Percentiles rank a stretch among this genome's conserved stretches.
Conservation (phyloP, 2,797 vertebrate genomes). For the Peromyscus melanophrys region DNA sequence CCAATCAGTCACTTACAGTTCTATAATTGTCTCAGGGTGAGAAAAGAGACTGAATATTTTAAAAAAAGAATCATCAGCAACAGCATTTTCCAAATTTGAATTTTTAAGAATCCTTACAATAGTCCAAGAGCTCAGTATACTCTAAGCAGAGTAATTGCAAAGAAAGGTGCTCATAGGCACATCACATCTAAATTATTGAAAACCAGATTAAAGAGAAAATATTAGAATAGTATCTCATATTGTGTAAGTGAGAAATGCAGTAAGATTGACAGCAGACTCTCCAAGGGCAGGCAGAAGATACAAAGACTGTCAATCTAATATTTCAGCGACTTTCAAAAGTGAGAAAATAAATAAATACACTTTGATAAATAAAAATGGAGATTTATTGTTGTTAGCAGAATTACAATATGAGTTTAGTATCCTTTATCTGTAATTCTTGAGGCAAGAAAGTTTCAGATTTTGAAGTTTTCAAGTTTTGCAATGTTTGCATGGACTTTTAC, state of each 20-base stretch:
- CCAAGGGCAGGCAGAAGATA: slow-evolving; percentile 12
- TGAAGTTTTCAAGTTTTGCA: background rate
- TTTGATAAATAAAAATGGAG: slow-evolving; percentile 18
- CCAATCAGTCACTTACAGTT: background rate
- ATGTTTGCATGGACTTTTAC: background rate
- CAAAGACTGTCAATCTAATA: background rate
- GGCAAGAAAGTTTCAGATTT: background rate
- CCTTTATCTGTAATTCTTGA: background rate
- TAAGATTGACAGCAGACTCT: background rate
- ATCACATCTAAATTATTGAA: slow-evolving; percentile 1
- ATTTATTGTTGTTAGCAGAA: background rate
- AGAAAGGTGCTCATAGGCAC: background rate
- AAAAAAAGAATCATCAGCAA: background rate
- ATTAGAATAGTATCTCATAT: background rate
- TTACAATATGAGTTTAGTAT: background rate
- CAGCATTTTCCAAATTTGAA: slow-evolving; percentile 30
- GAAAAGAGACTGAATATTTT: background rate
- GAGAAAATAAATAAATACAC: slow-evolving; percentile 58
- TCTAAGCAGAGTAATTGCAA: slow-evolving; percentile 9
- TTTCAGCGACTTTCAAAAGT: slow-evolving; percentile 16
- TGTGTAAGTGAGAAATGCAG: background rate
- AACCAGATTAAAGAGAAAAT: background rate
- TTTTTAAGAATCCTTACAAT: slow-evolving; percentile 36
- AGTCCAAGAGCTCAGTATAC: background rate
- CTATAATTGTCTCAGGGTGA: background rate